Evolutionary conservation across 2,888 invertebrate genomes (phyloP), one percentile per base, ranked within the genome.

Genomic region (Mythimna impura): DNA sequence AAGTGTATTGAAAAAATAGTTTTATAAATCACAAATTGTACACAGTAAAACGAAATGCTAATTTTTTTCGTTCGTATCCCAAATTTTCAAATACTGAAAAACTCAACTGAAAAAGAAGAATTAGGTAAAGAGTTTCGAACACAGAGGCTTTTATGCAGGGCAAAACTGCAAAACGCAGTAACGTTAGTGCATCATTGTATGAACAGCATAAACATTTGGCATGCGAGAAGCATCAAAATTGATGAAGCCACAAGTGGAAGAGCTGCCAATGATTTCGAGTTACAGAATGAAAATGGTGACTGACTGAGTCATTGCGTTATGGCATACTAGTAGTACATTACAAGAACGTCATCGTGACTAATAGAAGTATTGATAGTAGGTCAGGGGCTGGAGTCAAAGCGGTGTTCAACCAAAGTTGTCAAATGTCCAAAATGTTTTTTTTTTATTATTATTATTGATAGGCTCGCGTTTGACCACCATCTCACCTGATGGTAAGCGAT

Each of bases 191-290:
- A 30, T 10, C n/a, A 25, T 47, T 63, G 43, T 30, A 25, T 14
- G 70, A 63, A 72, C 7, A 55, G 22, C 6, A 72, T 22, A 58
- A 50, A 60, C 12, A 64, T 64, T 77, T 78, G 78, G 64, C 73
- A 20, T 25, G 20, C 20, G 30, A 40, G 10, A 54, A 40, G 14
- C 2, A 50, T 17, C 36, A 47, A 76, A 54, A 77, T 72, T 69
- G 25, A 77, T 69, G 69, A 60, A 22, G 62, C 47, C 65, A 47
- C 14, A 52, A 30, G 7, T 30, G 10, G 17, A 60, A 63, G 55
- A 50, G 68, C 47, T 72, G 78, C 78, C 78, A 78, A 78, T 66
- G 66, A 62, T 63, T 9, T n/a, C 8, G 55, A 10, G 3, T 25
- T 58, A 57, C 12, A 54, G 30, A 55, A 36, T 58, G 12, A 66